These are phyloP conservation scores for Daboia siamensis DNA, from an alignment of 2,113 vertebrate species.

Conservation along the genomic window DNA sequence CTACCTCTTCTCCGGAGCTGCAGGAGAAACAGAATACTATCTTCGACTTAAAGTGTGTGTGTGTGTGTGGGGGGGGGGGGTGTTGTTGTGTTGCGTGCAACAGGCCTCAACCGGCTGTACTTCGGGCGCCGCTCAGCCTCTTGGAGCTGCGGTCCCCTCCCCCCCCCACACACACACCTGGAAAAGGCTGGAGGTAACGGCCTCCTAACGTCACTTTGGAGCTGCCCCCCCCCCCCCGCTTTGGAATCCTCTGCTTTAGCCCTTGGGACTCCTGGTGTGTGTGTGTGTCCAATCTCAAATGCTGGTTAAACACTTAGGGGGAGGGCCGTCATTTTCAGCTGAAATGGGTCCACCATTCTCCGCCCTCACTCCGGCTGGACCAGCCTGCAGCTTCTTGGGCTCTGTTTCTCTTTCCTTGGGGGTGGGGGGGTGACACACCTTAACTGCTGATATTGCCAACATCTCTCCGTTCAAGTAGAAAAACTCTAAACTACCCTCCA, in stretches of 20 bases:
- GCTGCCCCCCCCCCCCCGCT: neutral
- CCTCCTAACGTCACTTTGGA: neutral
- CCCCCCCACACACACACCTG: neutral
- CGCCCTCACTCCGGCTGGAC: neutral
- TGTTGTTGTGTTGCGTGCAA: neutral
- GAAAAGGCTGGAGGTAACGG: neutral
- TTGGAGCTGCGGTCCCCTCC: neutral
- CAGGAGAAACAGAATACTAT: neutral
- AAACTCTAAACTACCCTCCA: neutral
- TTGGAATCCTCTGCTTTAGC: neutral
- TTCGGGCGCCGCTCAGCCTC: neutral
- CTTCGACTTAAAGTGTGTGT: neutral
- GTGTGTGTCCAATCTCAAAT: neutral
- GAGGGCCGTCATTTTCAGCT: neutral
- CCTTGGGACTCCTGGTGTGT: neutral
- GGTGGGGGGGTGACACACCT: neutral
- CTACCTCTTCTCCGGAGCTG: neutral
- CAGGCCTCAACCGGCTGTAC: neutral
- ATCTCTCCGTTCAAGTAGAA: neutral
- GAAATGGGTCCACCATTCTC: neutral
- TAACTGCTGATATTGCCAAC: neutral
- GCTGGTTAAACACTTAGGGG: neutral
- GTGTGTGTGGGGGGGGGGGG: accelerated
- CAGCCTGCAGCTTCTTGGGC: neutral
- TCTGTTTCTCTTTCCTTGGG: neutral